A percentile compares a stretch with the other conserved stretches of the same genome.
Evolutionary conservation across 2,113 vertebrate genomes (phyloP).

Genomic region (Cardinalis cardinalis): DNA sequence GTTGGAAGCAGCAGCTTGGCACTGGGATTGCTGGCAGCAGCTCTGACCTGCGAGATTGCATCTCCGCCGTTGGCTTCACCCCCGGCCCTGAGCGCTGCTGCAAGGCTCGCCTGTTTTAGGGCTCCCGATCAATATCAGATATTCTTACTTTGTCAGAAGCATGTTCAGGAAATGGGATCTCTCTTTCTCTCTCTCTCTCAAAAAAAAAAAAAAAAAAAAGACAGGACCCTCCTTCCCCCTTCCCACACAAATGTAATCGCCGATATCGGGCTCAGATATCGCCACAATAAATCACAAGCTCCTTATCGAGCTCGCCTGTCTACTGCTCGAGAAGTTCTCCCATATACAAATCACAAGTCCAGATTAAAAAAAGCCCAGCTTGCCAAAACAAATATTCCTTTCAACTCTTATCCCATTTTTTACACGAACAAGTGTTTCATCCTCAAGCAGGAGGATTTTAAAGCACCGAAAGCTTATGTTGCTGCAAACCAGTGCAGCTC

Average conservation of each 20-base stretch:
- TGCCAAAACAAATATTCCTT: constrained; percentile 54
- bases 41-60: constrained; percentile 59
- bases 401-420: constrained; percentile 22
- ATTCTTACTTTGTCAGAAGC: constrained; percentile 6
- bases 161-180: constrained; percentile 49
- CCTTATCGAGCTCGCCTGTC: constrained; percentile 26
- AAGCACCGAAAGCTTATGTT: neutral
- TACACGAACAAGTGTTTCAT: constrained; percentile 18
- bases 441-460: neutral
- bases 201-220: neutral
- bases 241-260: neutral
- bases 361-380: neutral
- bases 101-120: constrained; percentile 20
- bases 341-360: constrained; percentile 31
- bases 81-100: neutral
- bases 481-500: neutral
- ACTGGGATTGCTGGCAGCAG: constrained; percentile 56
- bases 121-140: constrained; percentile 11
- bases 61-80: constrained; percentile 54
- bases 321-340: constrained; percentile 16
- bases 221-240: constrained; percentile 4
- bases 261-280: neutral
- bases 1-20: constrained; percentile 54
- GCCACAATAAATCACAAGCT: constrained; percentile 3
- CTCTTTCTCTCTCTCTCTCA: neutral